Percentiles rank a stretch among this genome's conserved stretches.
Conservation (phyloP, 1,140 invertebrate species). For the Nautilus pompilius region DNA sequence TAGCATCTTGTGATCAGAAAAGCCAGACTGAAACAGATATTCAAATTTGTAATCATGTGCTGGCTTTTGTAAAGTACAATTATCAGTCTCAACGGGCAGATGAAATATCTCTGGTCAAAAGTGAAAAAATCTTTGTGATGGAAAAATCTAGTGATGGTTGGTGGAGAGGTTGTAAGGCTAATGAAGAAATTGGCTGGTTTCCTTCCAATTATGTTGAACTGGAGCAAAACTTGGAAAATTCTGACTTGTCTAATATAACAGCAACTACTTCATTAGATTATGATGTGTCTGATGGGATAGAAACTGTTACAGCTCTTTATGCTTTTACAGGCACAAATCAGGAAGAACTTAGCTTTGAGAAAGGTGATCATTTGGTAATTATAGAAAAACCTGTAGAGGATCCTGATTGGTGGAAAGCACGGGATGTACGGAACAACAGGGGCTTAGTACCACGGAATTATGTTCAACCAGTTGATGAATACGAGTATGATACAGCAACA, state of each 20-base stretch:
- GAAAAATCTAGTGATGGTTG: slow-evolving; percentile 99
- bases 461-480: slow-evolving; percentile 63
- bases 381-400: slow-evolving; percentile 91
- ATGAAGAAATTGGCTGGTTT: slow-evolving; percentile 81
- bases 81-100: slow-evolving; percentile 97
- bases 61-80: slow-evolving; percentile 94
- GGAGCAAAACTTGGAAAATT: slow-evolving; percentile 64
- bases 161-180: slow-evolving; percentile 78
- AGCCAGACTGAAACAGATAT: slow-evolving; percentile 29
- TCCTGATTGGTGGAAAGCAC: slow-evolving; percentile 96
- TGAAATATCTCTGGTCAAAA: slow-evolving; percentile 85
- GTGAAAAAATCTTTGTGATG: slow-evolving; percentile 81
- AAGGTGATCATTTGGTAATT: slow-evolving; percentile 84
- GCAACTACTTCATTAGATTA: slow-evolving; percentile 71
- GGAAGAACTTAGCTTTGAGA: slow-evolving; percentile 95
- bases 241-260: slow-evolving; percentile 48
- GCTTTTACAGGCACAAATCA: slow-evolving; percentile 66
- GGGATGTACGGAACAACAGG: slow-evolving; percentile 82
- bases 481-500: slow-evolving; percentile 29
- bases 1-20: slow-evolving; percentile 26
- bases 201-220: slow-evolving; percentile 97
- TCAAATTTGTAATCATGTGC: slow-evolving; percentile 25
- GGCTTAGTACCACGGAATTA: slow-evolving; percentile 97
- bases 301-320: slow-evolving; percentile 73
- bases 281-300: slow-evolving; percentile 62